phyloP scores from a whole-genome alignment of 2,888 invertebrate species.

The Cryptocheilus praepositus region DNA sequence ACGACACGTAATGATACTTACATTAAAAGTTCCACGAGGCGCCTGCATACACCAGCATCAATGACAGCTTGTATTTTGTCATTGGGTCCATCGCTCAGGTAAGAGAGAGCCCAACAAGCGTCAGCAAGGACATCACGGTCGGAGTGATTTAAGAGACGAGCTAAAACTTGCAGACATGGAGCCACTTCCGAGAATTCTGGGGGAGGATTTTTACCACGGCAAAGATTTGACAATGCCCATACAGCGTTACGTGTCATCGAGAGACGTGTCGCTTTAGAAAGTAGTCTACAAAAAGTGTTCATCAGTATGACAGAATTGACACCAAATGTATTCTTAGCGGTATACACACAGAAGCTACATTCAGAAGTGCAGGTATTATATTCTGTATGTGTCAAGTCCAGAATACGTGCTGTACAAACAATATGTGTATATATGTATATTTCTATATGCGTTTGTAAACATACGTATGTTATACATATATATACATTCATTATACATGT shows the following conservation, averaged over 20 bases:
- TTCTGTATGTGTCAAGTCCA: not conserved
- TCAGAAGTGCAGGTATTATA: not conserved
- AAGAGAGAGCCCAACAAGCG: slow-evolving; percentile 97
- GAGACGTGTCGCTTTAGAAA: slow-evolving; percentile 87
- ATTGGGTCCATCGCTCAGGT: slow-evolving; percentile 96
- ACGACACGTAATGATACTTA: slow-evolving; percentile 68
- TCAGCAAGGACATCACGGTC: slow-evolving; percentile 95
- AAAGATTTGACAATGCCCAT: slow-evolving; percentile 98
- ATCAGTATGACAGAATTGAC: slow-evolving; percentile 2
- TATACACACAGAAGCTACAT: too few relatives aligned
- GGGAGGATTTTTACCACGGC: slow-evolving; percentile 97
- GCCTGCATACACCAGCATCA: slow-evolving; percentile 93
- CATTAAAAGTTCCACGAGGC: slow-evolving; percentile 82
- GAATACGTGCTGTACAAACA: too few relatives aligned
- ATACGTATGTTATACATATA: not conserved
- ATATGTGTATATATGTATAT: too few relatives aligned
- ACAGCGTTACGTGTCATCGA: slow-evolving; percentile 98
- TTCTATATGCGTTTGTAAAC: not conserved
- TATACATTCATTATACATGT: too few relatives aligned
- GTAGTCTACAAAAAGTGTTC: slow-evolving; percentile 78
- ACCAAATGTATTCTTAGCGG: not conserved
- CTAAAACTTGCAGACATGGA: slow-evolving; percentile 89
- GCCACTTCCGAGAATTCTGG: slow-evolving; percentile 91
- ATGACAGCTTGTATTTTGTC: slow-evolving; percentile 98
- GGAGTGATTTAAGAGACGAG: slow-evolving; percentile 89